These are phyloP conservation scores for Acrobasis suavella DNA, from an alignment of 2,888 invertebrate genomes.

Conservation along the genomic window DNA sequence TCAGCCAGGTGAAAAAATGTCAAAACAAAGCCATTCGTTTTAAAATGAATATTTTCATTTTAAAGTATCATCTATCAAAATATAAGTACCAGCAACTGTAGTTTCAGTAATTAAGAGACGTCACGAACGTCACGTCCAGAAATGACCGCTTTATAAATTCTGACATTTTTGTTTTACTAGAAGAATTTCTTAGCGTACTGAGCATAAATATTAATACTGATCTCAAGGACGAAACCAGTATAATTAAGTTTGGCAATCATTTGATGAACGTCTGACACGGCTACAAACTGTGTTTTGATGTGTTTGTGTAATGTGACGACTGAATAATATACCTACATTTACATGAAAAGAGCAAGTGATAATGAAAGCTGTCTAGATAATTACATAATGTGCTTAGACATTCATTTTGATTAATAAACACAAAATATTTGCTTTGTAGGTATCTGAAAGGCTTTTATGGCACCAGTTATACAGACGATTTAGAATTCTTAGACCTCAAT, in stretches of 20 bases:
- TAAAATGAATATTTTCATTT: too few relatives aligned
- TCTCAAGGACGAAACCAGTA: slow-evolving; percentile 4
- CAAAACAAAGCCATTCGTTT: too few relatives aligned
- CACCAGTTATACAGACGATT: too few relatives aligned
- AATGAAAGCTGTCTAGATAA: not conserved
- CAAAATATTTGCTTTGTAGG: too few relatives aligned
- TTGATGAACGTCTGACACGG: not conserved
- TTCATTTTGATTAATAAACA: too few relatives aligned
- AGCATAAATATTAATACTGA: not conserved
- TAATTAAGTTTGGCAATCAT: slow-evolving; percentile 4
- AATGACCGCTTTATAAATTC: not conserved
- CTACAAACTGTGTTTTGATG: not conserved
- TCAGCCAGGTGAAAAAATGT: too few relatives aligned
- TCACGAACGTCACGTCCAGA: not conserved
- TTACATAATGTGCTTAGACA: not conserved
- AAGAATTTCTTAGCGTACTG: not conserved
- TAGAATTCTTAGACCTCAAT: too few relatives aligned
- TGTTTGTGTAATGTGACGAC: not conserved
- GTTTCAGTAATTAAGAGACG: not conserved
- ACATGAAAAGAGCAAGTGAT: not conserved
- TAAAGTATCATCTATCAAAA: too few relatives aligned
- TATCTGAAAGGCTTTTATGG: too few relatives aligned
- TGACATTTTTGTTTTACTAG: not conserved
- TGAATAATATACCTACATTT: not conserved
- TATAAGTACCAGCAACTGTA: not conserved